Conservation (phyloP, 2,797 vertebrate species). For the Bufotes viridis region DNA sequence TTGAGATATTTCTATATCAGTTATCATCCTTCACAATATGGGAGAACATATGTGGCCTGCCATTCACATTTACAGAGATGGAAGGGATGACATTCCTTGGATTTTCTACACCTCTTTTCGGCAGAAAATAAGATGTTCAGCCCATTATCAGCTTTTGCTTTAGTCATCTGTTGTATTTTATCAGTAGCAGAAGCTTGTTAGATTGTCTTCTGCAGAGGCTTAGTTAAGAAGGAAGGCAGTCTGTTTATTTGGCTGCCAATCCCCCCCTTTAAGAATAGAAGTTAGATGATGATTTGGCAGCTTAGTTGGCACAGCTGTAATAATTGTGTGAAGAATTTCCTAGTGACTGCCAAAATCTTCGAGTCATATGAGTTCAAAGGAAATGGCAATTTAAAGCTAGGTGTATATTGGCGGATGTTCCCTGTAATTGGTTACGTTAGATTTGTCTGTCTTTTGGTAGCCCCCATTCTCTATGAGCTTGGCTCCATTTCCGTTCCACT, state of each 20-base stretch:
- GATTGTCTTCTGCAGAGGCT: neutral
- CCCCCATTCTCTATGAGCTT: neutral
- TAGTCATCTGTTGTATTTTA: neutral
- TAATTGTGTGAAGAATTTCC: constrained; percentile 1
- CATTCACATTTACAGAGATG: no score
- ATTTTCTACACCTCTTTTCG: neutral
- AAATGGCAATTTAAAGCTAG: constrained; percentile 23
- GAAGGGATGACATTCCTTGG: no score
- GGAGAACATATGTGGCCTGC: no score
- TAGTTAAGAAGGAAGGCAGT: neutral
- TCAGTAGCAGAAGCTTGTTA: neutral
- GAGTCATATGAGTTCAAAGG: constrained; percentile 6
- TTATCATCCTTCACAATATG: no score
- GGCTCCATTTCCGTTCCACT: neutral
- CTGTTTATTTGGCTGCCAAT: neutral
- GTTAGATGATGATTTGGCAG: neutral
- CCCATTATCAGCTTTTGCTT: neutral
- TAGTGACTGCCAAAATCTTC: neutral
- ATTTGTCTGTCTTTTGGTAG: constrained; percentile 16
- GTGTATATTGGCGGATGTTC: constrained; percentile 14
- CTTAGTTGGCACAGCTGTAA: constrained; percentile 17
- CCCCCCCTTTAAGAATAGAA: neutral
- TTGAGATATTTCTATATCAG: no score
- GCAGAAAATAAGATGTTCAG: neutral
- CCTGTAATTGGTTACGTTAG: constrained; percentile 17